Percentiles rank a stretch among this genome's conserved stretches.
These are phyloP conservation scores for Intoshia linei DNA, from an alignment of 1,140 invertebrate species.

Conservation along the genomic window DNA sequence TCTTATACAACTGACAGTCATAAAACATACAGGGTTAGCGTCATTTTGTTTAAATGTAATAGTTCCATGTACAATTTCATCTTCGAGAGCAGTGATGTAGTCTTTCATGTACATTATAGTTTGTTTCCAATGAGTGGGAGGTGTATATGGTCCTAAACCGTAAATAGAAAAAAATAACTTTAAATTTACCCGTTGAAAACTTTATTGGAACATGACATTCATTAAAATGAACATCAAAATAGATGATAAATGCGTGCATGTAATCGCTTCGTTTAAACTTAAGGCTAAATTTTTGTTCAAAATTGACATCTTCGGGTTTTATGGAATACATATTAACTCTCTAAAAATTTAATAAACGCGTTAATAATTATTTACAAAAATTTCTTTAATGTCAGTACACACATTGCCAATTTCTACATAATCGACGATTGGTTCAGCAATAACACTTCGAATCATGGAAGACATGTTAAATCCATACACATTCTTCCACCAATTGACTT, in stretches of 20 bases:
- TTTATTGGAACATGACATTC: conserved; percentile 89
- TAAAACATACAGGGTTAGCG: too few species aligned
- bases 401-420: neutral
- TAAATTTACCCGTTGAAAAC: conserved; percentile 49
- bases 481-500: neutral
- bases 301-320: conserved; percentile 61
- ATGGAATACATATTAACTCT: conserved; percentile 92
- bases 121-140: conserved; percentile 90
- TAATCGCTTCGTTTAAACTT: conserved; percentile 64
- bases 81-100: conserved; percentile 65
- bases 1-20: too few species aligned
- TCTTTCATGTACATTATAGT: conserved; percentile 93
- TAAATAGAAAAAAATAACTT: neutral
- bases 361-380: neutral
- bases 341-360: conserved; percentile 30
- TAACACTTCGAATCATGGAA: neutral
- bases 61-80: too few species aligned
- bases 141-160: neutral
- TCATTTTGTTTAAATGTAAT: too few species aligned
- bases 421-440: neutral
- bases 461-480: neutral
- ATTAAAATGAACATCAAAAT: conserved; percentile 93
- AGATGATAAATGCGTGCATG: conserved; percentile 79
- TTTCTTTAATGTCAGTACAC: neutral
- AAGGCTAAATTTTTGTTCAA: conserved; percentile 53